Conservation (phyloP, 2,797 vertebrate genomes). For the Xenopus petersii region DNA sequence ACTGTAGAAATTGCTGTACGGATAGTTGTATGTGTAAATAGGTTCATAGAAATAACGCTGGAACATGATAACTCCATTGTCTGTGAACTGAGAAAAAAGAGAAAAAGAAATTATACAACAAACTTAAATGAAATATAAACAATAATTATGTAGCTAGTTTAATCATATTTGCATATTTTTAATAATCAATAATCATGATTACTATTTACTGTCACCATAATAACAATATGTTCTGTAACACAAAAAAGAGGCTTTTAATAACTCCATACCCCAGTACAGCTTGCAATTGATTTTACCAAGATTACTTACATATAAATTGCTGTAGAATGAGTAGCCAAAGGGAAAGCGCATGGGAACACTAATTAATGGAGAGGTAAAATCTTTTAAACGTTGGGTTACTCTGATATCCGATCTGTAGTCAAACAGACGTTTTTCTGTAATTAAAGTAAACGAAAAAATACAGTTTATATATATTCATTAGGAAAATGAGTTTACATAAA, state of each 20-base stretch:
- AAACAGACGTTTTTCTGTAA: slow-evolving; percentile 45
- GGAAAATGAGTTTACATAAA: too few relatives aligned
- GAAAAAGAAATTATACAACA: too few relatives aligned
- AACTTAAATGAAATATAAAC: too few relatives aligned
- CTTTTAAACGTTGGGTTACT: background rate
- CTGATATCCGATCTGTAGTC: slow-evolving; percentile 3
- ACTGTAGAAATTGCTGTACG: slow-evolving; percentile 10
- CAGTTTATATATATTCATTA: too few relatives aligned
- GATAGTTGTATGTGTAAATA: slow-evolving; percentile 22
- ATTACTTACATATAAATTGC: slow-evolving; percentile 45
- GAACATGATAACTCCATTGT: slow-evolving; percentile 44
- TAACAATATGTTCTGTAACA: too few relatives aligned
- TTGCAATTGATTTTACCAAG: too few relatives aligned
- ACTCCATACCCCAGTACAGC: too few relatives aligned
- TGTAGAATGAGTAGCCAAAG: slow-evolving; percentile 44
- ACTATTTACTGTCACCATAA: too few relatives aligned
- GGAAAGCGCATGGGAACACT: slow-evolving; percentile 45
- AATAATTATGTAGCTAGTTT: too few relatives aligned
- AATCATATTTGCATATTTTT: too few relatives aligned
- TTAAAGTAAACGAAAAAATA: background rate
- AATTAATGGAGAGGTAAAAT: slow-evolving; percentile 42
- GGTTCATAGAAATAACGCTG: slow-evolving; percentile 10
- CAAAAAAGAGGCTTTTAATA: too few relatives aligned
- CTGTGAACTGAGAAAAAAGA: slow-evolving; percentile 37
- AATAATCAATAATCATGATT: too few relatives aligned